Percentiles rank a stretch among this genome's conserved stretches.
Conservation (phyloP, 2,113 vertebrate genomes). For the Neodon shergylaensis region DNA sequence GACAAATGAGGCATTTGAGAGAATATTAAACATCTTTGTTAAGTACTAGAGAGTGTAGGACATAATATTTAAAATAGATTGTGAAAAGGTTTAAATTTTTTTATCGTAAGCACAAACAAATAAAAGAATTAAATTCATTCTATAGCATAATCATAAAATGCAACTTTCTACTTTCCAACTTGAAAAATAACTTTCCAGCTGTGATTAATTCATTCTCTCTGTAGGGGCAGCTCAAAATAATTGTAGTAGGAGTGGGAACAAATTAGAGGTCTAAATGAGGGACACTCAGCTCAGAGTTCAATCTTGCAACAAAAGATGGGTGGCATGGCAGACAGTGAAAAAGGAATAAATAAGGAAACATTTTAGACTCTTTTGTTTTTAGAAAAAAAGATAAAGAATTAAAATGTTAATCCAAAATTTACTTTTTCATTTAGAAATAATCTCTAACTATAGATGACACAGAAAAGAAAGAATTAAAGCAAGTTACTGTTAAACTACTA, state of each 20-base stretch:
- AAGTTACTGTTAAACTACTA: background rate
- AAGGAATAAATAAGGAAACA: background rate
- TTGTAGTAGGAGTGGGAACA: background rate
- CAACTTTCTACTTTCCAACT: background rate
- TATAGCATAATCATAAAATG: slow-evolving; percentile 16
- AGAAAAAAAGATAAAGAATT: background rate
- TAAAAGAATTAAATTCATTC: background rate
- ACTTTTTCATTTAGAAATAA: background rate
- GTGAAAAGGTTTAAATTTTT: background rate
- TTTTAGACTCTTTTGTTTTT: background rate
- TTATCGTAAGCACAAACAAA: background rate
- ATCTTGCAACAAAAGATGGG: background rate
- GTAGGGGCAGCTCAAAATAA: background rate
- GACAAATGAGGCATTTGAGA: background rate
- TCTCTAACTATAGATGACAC: background rate
- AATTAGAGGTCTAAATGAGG: background rate
- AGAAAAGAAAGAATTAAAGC: background rate
- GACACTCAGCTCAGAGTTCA: background rate
- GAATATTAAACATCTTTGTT: background rate
- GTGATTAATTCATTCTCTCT: background rate
- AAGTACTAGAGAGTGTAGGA: background rate
- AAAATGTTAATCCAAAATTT: background rate
- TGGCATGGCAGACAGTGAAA: background rate
- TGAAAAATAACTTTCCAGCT: background rate
- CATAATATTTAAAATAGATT: slow-evolving; percentile 21